Evolutionary conservation across 2,113 vertebrate genomes (phyloP).

Genomic region (Ammospiza nelsoni): DNA sequence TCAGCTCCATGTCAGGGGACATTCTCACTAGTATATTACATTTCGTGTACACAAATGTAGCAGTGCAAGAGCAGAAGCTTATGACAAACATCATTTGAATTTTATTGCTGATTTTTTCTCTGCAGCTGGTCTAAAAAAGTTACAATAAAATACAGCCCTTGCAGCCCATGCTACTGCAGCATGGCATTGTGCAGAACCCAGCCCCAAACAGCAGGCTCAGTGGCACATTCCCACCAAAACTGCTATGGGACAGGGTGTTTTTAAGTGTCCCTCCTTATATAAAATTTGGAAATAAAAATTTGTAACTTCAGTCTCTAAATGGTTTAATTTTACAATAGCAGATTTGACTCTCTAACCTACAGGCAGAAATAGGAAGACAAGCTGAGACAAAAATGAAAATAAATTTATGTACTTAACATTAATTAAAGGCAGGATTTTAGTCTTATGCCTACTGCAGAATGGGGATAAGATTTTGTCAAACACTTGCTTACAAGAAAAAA

Average conservation of each 20-base stretch:
- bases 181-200: not conserved
- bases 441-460: not conserved
- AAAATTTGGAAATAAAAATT: not conserved
- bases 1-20: conserved; percentile 61
- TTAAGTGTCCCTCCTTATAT: not conserved
- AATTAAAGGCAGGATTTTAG: not conserved
- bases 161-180: not conserved
- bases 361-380: not conserved
- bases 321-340: not conserved
- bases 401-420: not conserved
- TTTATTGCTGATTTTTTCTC: conserved; percentile 61
- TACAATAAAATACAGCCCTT: conserved; percentile 15
- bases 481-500: not conserved
- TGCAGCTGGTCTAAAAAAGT: conserved; percentile 63
- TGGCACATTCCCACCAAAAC: not conserved
- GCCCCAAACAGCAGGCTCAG: not conserved
- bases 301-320: not conserved
- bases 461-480: not conserved
- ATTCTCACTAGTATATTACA: conserved; percentile 56
- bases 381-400: not conserved
- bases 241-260: not conserved
- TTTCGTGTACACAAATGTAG: conserved; percentile 57
- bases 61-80: conserved; percentile 54
- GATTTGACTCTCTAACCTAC: not conserved
- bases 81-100: conserved; percentile 66